Evolutionary conservation across 2,113 vertebrate species (phyloP), one percentile per base, ranked within the genome.

Genomic region (Bos javanicus): DNA sequence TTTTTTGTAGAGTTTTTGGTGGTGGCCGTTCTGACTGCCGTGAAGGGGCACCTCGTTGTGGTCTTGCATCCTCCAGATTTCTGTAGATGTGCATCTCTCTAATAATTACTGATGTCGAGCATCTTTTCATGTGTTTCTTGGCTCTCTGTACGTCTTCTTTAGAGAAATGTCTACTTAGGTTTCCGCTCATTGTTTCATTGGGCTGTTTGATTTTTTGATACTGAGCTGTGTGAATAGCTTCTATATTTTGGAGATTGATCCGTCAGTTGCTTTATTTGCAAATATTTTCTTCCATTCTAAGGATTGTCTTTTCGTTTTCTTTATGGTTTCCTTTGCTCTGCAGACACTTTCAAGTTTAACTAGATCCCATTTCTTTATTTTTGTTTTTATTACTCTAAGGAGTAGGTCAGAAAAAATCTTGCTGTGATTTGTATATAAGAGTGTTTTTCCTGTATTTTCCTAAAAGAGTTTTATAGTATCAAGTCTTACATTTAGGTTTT

Each of bases 21-120:
- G 36, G 13, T 3, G 71, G 71, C 36, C 23, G 0, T 2, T 43
- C 71, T 26, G 36, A 25, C 71, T 7, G 23, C 0, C 3, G 71
- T 25, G 71, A 3, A 25, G 36, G 23, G 36, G 12, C 39, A 1
- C 36, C 36, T 14, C 71, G 2, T 2, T 14, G 71, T 1, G 0
- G 64, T n/a, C 64, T 10, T 36, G 33, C 19, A 1, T 12, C 11
- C 64, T 36, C 17, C 14, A 3, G 23, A 3, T 43, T 4, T 36
- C n/a, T 36, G 33, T 2, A 21, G 71, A 13, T 23, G 12, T 26
- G 71, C 36, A 0, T 74, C 23, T 28, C 23, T 28, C 74, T 46
- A 9, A 46, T 78, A 5, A 78, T 28, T 30, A 10, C 39, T 28
- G 43, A 2, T 17, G 43, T 5, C 9, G 43, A 16, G 43, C 74